A percentile compares a stretch with the other conserved stretches of the same genome.
Conservation (phyloP, 1,140 invertebrate genomes). For the Neodiprion fabricii region DNA sequence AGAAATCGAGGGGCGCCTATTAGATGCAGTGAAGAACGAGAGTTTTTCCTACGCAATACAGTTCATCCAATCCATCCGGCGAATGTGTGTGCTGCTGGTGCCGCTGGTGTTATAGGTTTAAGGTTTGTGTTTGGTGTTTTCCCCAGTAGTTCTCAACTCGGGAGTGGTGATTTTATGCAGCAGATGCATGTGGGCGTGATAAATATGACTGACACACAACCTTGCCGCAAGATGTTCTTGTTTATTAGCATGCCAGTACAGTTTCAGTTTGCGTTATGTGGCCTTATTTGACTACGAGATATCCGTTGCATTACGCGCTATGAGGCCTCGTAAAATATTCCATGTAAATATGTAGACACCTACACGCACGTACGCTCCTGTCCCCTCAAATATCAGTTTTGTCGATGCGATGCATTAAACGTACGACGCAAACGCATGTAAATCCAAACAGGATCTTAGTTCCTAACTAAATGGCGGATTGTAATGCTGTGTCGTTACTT, state of each 20-base stretch:
- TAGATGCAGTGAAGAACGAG: too few species aligned
- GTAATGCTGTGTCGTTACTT: too few species aligned
- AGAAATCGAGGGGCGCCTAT: too few species aligned
- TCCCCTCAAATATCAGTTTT: too few species aligned
- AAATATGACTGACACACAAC: neutral
- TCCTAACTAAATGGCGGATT: too few species aligned
- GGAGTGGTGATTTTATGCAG: slow-evolving; percentile 26
- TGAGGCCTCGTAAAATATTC: neutral
- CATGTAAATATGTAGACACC: too few species aligned
- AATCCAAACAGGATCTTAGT: too few species aligned
- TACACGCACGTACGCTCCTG: too few species aligned
- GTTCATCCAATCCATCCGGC: neutral
- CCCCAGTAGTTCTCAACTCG: slow-evolving; percentile 34
- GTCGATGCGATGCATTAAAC: too few species aligned
- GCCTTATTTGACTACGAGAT: neutral
- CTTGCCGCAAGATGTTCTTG: neutral
- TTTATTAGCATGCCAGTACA: slow-evolving; percentile 16
- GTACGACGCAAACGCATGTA: too few species aligned
- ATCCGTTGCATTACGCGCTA: neutral
- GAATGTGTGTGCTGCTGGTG: neutral
- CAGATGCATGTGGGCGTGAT: neutral
- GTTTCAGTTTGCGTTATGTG: slow-evolving; percentile 11
- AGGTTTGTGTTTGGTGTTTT: neutral
- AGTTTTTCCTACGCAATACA: too few species aligned
- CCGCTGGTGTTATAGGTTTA: neutral